Conservation (phyloP, 1,140 invertebrate species). For the Pomacea maculata region DNA sequence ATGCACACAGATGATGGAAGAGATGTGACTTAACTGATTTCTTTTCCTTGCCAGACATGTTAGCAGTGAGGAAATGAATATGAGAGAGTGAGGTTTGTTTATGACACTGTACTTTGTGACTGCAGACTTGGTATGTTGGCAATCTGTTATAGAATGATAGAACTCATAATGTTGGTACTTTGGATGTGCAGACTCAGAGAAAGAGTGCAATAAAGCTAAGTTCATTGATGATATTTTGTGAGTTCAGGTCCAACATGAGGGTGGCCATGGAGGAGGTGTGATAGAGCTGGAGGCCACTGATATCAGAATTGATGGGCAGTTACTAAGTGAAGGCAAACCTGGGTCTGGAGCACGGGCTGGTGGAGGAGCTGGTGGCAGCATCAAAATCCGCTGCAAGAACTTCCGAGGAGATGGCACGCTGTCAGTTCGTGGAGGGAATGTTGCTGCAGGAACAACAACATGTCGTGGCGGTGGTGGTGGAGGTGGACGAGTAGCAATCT, state of each 20-base stretch:
- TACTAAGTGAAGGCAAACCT: slow-evolving; percentile 30
- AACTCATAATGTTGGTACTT: too few species aligned
- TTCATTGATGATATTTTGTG: too few species aligned
- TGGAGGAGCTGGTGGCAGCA: slow-evolving; percentile 52
- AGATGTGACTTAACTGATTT: too few species aligned
- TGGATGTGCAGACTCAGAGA: too few species aligned
- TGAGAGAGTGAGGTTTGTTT: too few species aligned
- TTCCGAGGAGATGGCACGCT: slow-evolving; percentile 43
- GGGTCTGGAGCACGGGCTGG: slow-evolving; percentile 39
- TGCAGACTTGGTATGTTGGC: too few species aligned
- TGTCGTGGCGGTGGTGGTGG: slow-evolving; percentile 52
- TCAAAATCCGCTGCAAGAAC: slow-evolving; percentile 29
- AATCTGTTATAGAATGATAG: too few species aligned
- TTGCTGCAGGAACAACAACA: slow-evolving; percentile 25
- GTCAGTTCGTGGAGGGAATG: slow-evolving; percentile 39
- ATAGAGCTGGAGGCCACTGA: slow-evolving; percentile 38
- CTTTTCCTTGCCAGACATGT: too few species aligned
- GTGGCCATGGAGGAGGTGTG: slow-evolving; percentile 49
- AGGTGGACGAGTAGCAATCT: slow-evolving; percentile 47
- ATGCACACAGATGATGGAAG: too few species aligned
- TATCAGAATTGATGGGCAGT: slow-evolving; percentile 36
- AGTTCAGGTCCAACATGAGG: slow-evolving; percentile 16
- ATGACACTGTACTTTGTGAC: too few species aligned
- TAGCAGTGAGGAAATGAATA: too few species aligned
- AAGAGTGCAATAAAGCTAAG: too few species aligned